Percentiles rank a stretch among this genome's conserved stretches.
Evolutionary conservation across 35 echinoderm and acorn worm species (phyloP).

Genomic region (Apostichopus californicus): DNA sequence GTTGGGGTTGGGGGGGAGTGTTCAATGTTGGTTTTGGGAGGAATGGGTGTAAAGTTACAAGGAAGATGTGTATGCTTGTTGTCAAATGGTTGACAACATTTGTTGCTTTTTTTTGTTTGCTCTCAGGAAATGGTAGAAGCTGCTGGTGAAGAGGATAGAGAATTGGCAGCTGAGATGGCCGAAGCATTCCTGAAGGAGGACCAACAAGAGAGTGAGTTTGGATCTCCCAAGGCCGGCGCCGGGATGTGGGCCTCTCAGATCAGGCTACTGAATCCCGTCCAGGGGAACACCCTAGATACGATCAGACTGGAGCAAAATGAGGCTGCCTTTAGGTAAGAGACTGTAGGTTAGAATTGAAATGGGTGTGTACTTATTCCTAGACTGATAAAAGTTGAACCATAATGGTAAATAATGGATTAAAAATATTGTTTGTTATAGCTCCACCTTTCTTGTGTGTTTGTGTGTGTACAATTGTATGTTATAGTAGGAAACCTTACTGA

Average conservation of each 20-base stretch:
- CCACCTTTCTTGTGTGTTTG: too few relatives aligned
- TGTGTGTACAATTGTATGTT: too few relatives aligned
- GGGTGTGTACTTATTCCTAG: too few relatives aligned
- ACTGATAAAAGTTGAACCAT: too few relatives aligned
- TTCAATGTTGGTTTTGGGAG: too few relatives aligned
- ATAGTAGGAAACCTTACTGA: too few relatives aligned
- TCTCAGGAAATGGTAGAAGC: slow-evolving; percentile 99
- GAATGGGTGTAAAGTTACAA: too few relatives aligned
- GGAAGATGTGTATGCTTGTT: too few relatives aligned
- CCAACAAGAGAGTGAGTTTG: slow-evolving; percentile 78
- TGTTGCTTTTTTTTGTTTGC: neutral
- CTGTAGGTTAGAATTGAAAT: too few relatives aligned
- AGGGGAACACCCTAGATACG: slow-evolving; percentile 69
- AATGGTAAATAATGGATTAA: too few relatives aligned
- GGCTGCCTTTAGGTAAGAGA: slow-evolving; percentile 83
- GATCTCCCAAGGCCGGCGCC: slow-evolving; percentile 93
- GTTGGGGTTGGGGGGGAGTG: too few relatives aligned
- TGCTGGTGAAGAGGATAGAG: slow-evolving; percentile 94
- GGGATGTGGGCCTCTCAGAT: slow-evolving; percentile 98
- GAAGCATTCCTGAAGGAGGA: slow-evolving; percentile 96
- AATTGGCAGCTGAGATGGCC: slow-evolving; percentile 98
- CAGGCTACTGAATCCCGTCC: slow-evolving; percentile 77
- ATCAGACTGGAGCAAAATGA: slow-evolving; percentile 96
- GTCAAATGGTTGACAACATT: neutral
- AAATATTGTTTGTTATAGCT: too few relatives aligned